phyloP scores from a whole-genome alignment of 2,797 vertebrate species.

The Sebastes ruberrimus region DNA sequence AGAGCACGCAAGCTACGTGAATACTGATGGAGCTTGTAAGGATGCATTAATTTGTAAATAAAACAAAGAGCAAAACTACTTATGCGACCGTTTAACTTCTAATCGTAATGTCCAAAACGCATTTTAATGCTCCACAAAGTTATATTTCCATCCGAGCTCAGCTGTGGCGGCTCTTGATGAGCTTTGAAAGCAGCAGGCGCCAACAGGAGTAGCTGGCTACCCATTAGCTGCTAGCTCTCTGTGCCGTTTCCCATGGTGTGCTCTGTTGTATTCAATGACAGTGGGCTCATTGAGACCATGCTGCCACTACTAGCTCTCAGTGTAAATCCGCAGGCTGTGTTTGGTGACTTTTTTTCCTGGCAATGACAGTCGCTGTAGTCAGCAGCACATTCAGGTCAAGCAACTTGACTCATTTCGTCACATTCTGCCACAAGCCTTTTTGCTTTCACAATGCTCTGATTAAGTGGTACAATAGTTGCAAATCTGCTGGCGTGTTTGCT shows the following conservation, averaged over 20 bases:
- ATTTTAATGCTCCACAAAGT: neutral
- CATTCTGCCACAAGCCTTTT: slow-evolving; percentile 63
- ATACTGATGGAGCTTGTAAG: slow-evolving; percentile 25
- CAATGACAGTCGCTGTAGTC: slow-evolving; percentile 54
- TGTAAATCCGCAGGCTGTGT: slow-evolving; percentile 56
- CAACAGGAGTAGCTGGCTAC: slow-evolving; percentile 36
- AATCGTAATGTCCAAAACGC: neutral
- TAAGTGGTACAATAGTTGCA: slow-evolving; percentile 73
- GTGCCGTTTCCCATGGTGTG: slow-evolving; percentile 14
- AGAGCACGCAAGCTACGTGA: neutral
- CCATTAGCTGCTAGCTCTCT: slow-evolving; percentile 39
- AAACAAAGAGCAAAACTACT: neutral
- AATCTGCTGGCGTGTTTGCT: slow-evolving; percentile 75
- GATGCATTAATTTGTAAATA: neutral
- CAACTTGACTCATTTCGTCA: slow-evolving; percentile 69
- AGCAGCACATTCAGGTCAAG: slow-evolving; percentile 70
- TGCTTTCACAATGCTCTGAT: slow-evolving; percentile 69
- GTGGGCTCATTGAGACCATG: slow-evolving; percentile 53
- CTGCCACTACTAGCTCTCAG: slow-evolving; percentile 35
- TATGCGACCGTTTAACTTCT: neutral
- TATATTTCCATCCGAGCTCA: slow-evolving; percentile 8
- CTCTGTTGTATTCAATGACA: slow-evolving; percentile 51
- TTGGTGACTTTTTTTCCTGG: slow-evolving; percentile 58
- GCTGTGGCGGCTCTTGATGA: slow-evolving; percentile 8
- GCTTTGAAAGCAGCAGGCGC: slow-evolving; percentile 12